Base-by-base conservation (phyloP, 2,797 vertebrate genomes). In the Potorous gilbertii region DNA sequence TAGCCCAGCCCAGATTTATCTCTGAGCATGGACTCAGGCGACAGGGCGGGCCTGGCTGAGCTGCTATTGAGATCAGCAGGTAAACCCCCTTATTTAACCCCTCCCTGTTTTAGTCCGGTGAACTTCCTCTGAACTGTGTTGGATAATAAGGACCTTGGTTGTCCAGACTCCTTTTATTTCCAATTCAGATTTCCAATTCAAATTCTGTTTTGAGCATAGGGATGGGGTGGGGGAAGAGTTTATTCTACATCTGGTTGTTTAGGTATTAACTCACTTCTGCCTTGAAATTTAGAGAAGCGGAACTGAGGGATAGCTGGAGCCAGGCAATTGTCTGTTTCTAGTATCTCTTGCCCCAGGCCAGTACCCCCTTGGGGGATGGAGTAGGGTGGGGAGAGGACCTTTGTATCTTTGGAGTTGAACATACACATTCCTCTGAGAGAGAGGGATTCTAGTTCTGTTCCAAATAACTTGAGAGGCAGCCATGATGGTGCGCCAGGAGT, bases 371-470 rank as follows among this genome's bases (percentile, higher is more conserved):
- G 62, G 34, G 34, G 96, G 81, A 62, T 98, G 97, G 97, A 97
- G 93, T 93, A 4, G 29, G 12, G 29, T 97, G 94, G 97, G 97
- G 96, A 95, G 96, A 56, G 56, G 96, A 95, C 96, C 95, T 94
- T 95, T 92, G 92, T 93, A 91, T 74, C 6, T 81, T 40, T 27
- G 21, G n/a, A 40, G 74, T 21, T 40, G 34, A 40, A 21, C 9
- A 74, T 74, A 18, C 5, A 8, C 21, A 34, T 46, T 81, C 74
- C 8, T 6, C 62, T 10, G 21, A 81, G 74, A 56, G 8, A 66
- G 40, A 81, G 40, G 2, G 62, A n/a, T n/a, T 66, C 62, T 14
- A 46, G 74, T 81, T 21, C 21, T 81, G 10, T 81, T 81, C 21
- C 40, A 46, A 27, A 24, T 66, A 66, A 66, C 59, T n/a, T 46